A percentile compares a stretch with the other conserved stretches of the same genome.
phyloP scores from a whole-genome alignment of 2,113 vertebrate species.

The Oxyura jamaicensis region DNA sequence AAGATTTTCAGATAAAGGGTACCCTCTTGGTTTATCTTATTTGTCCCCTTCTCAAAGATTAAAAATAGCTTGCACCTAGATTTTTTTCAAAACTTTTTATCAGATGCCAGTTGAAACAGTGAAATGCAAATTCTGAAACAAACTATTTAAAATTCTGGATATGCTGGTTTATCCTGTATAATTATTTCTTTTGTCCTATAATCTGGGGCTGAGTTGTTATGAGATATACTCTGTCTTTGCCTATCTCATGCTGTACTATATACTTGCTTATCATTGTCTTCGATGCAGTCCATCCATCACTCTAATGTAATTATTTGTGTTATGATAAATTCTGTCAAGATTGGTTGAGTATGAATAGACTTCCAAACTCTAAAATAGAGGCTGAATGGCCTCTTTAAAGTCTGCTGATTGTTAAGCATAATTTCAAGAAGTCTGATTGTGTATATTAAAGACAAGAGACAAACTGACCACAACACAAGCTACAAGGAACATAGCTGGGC shows the following conservation, averaged over 20 bases:
- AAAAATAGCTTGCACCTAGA: not conserved
- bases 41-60: not conserved
- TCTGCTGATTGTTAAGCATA: not conserved
- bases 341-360: not conserved
- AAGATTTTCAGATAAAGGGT: not conserved
- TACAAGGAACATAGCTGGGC: not conserved
- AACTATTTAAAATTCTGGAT: not conserved
- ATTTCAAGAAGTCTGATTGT: not conserved
- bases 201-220: not conserved
- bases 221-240: not conserved
- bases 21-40: not conserved
- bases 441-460: not conserved
- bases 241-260: not conserved
- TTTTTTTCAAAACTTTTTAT: not conserved
- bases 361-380: not conserved
- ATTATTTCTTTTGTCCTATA: not conserved
- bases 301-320: slow-evolving; percentile 35
- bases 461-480: not conserved
- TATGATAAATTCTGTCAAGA: slow-evolving; percentile 31
- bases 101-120: not conserved
- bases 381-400: not conserved
- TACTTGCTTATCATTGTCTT: not conserved
- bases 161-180: not conserved
- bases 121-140: not conserved
- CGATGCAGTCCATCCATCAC: not conserved